Conservation (phyloP, 35 echinoderm and acorn worm species). For the Hemicentrotus pulcherrimus region DNA sequence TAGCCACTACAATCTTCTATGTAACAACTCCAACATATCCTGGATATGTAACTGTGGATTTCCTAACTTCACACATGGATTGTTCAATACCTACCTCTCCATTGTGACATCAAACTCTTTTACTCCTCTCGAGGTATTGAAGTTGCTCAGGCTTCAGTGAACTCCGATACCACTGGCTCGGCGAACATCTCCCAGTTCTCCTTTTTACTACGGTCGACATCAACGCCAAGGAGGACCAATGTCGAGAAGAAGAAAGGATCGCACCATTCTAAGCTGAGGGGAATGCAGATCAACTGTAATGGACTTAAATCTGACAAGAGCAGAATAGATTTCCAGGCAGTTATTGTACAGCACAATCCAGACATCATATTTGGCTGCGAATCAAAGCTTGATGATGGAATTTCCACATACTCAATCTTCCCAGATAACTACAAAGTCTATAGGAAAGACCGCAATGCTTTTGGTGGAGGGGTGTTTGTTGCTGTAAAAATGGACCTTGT, state of each 20-base stretch:
- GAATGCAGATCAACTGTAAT: conserved; percentile 54
- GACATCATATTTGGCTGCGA: conserved; percentile 55
- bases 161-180: background rate
- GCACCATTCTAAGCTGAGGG: background rate
- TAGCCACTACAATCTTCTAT: too few species aligned
- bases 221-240: background rate
- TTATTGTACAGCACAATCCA: conserved; percentile 15
- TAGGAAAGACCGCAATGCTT: conserved; percentile 28
- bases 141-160: background rate
- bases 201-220: background rate
- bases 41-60: too few species aligned
- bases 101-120: background rate
- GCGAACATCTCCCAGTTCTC: background rate
- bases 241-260: background rate
- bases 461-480: conserved; percentile 39
- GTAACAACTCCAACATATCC: too few species aligned
- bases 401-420: conserved; percentile 50
- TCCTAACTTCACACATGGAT: too few species aligned
- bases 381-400: conserved; percentile 8
- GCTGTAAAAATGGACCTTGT: conserved; percentile 3
- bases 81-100: background rate
- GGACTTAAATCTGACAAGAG: conserved; percentile 29
- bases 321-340: conserved; percentile 26
- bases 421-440: conserved; percentile 25
- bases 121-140: background rate